Base-by-base conservation (phyloP, 2,797 vertebrate genomes). In the Graptemys geographica region DNA sequence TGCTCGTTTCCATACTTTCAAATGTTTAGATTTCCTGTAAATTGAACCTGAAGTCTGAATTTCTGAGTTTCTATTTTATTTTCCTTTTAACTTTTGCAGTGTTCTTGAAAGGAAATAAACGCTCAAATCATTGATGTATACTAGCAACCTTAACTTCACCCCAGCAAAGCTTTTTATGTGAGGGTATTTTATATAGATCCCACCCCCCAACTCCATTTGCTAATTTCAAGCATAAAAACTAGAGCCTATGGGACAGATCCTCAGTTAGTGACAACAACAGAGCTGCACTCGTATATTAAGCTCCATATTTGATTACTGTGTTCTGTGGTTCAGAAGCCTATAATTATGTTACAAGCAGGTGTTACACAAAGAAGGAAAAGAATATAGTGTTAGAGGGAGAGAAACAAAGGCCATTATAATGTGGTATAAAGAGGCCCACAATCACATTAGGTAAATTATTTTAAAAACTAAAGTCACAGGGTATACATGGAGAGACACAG, bases 401-500 rank as follows among this genome's bases (percentile, higher is more conserved):
- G 25, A 76, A 44, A 44, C 37, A 44, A 74, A 83, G 8, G 8
- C 7, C 44, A 72, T 69, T 51, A 79, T 57, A 85, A 53, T 3
- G 69, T 1, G 7, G 44, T 16, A 44, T 28, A 57, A 13, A 72
- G 72, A 33, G 27, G 11, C 62, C 51, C 18, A 72, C 25, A 51
- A 80, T 11, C 23, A 1, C 0, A 59, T 1, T 12, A 33, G 47
- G 33, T 44, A 81, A 90, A 15, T 49, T 56, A 11, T 65, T 27
- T 94, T 28, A 51, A 93, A 52, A 19, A 89, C 57, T 15, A 55
- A 55, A 82, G 4, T 10, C 37, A 93, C n/a, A 76, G 89, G 25
- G 49, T 87, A 1, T 57, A 52, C 27, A 44, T 31, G 89, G 44
- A 25, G 82, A 95, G 83, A 27, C 13, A 62, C 69, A 1, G 8